Conservation (phyloP, 1,140 invertebrate genomes). For the Agrypnia vestita region DNA sequence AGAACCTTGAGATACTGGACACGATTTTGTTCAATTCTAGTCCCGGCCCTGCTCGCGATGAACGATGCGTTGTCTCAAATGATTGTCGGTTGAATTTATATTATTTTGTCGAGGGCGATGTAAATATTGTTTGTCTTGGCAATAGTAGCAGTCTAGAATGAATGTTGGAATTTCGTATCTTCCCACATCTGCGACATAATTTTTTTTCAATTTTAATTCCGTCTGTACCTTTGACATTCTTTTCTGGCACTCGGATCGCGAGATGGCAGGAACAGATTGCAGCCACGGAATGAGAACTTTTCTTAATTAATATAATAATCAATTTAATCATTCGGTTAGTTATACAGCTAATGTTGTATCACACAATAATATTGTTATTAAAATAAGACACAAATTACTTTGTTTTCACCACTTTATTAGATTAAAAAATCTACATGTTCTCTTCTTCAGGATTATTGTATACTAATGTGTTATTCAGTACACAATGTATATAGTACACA, state of each 20-base stretch:
- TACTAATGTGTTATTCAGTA: too few relatives aligned
- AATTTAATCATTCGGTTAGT: too few relatives aligned
- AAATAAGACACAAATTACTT: too few relatives aligned
- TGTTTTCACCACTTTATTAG: too few relatives aligned
- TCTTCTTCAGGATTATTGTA: too few relatives aligned
- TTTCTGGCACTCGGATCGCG: slow-evolving; percentile 27
- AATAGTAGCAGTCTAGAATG: slow-evolving; percentile 36
- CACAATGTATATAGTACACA: too few relatives aligned
- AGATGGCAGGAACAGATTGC: too few relatives aligned
- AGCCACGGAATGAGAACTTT: too few relatives aligned
- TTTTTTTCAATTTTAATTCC: slow-evolving; percentile 35
- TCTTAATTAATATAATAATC: too few relatives aligned
- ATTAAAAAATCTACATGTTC: too few relatives aligned
- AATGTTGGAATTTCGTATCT: slow-evolving; percentile 35
- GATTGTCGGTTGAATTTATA: slow-evolving; percentile 36
- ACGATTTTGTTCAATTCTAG: not conserved
- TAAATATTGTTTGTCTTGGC: slow-evolving; percentile 43
- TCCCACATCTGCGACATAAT: slow-evolving; percentile 8
- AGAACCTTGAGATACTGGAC: not conserved
- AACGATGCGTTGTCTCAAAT: slow-evolving; percentile 31
- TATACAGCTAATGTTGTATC: too few relatives aligned
- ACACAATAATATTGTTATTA: too few relatives aligned
- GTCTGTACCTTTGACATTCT: slow-evolving; percentile 26
- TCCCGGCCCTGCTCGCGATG: slow-evolving; percentile 24
- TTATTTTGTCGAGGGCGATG: slow-evolving; percentile 36